Percentiles rank a stretch among this genome's conserved stretches.
These are phyloP conservation scores for Chaetoderma sp. DNA, from an alignment of 2,888 invertebrate genomes.

Conservation along the genomic window DNA sequence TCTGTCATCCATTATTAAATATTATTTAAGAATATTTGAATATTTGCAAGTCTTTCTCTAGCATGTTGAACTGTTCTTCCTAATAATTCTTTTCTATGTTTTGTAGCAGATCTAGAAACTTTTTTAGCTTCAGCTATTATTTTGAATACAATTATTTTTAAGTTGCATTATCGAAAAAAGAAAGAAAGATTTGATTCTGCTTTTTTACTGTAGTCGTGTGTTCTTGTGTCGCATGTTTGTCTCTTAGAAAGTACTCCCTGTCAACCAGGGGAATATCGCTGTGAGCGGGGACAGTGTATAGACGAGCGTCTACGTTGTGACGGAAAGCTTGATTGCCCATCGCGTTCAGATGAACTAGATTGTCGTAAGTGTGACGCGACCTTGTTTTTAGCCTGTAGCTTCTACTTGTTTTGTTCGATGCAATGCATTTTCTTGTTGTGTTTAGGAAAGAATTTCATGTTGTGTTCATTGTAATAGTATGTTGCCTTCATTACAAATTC, in stretches of 20 bases:
- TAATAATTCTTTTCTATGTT: not conserved
- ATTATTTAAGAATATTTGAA: not conserved
- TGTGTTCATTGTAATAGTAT: too few relatives aligned
- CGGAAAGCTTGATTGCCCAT: conserved; percentile 62
- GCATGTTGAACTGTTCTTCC: not conserved
- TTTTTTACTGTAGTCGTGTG: too few relatives aligned
- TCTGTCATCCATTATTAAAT: not conserved
- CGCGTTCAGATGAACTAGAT: conserved; percentile 71
- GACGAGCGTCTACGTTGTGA: conserved; percentile 50
- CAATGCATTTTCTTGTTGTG: too few relatives aligned
- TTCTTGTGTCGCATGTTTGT: conserved; percentile 6
- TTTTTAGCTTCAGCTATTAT: not conserved
- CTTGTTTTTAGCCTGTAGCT: too few relatives aligned
- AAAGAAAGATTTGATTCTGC: too few relatives aligned
- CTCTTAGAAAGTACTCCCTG: conserved; percentile 24
- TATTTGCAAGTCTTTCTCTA: not conserved
- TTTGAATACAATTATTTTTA: not conserved
- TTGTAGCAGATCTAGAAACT: not conserved
- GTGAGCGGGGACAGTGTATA: conserved; percentile 73
- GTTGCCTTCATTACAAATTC: too few relatives aligned
- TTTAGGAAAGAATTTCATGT: too few relatives aligned
- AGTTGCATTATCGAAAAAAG: not conserved
- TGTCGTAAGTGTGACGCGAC: conserved; percentile 81
- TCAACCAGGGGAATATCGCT: conserved; percentile 75
- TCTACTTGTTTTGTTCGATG: too few relatives aligned